phyloP scores from a whole-genome alignment of 2,113 vertebrate genomes.

The Sisor rabdophorus region DNA sequence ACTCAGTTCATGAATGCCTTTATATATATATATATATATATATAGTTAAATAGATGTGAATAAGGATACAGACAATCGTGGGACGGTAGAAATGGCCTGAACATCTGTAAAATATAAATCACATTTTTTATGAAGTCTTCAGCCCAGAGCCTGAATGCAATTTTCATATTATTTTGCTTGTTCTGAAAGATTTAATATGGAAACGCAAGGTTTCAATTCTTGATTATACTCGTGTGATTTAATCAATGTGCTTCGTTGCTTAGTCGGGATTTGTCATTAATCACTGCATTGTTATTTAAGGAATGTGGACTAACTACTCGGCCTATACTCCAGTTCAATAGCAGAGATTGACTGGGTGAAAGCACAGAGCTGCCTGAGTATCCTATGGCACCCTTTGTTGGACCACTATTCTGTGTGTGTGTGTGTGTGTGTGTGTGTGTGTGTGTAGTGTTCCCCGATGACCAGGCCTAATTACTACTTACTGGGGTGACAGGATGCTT shows the following conservation, averaged over 20 bases:
- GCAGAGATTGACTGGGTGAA: conserved; percentile 9
- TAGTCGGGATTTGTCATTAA: not conserved
- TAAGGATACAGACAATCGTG: not conserved
- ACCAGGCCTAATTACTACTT: conserved; percentile 13
- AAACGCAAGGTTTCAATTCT: not conserved
- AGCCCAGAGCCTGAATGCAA: not conserved
- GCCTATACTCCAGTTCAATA: conserved; percentile 8
- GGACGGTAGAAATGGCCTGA: not conserved
- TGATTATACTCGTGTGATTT: not conserved
- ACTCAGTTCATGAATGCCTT: not conserved
- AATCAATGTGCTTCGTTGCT: not conserved
- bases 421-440: conserved; percentile 8
- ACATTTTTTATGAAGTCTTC: not conserved
- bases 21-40: no score
- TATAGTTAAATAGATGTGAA: not conserved
- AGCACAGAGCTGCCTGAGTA: conserved; percentile 5
- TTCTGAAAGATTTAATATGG: not conserved
- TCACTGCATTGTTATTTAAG: conserved; percentile 29
- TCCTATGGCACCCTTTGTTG: conserved; percentile 50
- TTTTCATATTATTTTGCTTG: not conserved
- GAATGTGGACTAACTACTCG: conserved; percentile 3
- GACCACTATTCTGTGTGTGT: conserved; percentile 15
- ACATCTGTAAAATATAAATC: conserved; percentile 5
- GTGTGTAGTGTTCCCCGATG: conserved; percentile 9
- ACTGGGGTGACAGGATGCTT: conserved; percentile 2